A percentile compares a stretch with the other conserved stretches of the same genome.
Evolutionary conservation across 2,888 invertebrate genomes (phyloP).

Genomic region (Watsonalla binaria): DNA sequence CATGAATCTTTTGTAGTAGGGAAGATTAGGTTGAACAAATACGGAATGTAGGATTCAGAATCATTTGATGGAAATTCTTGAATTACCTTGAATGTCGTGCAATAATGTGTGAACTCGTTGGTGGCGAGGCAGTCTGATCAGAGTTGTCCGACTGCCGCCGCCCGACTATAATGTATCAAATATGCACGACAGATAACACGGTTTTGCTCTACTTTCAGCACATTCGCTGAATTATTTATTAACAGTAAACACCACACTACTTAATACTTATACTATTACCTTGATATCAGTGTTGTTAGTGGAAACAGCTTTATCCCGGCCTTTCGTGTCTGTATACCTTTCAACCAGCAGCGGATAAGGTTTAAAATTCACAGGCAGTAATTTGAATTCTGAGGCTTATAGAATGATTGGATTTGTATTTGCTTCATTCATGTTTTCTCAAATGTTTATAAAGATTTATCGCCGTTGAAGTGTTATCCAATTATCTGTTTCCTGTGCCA

Average conservation of each 20-base stretch:
- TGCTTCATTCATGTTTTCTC: neutral
- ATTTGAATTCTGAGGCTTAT: too few species aligned
- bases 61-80: too few species aligned
- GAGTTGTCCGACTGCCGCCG: neutral
- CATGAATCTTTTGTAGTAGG: too few species aligned
- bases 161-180: slow-evolving; percentile 1
- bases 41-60: too few species aligned
- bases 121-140: neutral
- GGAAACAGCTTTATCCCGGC: neutral
- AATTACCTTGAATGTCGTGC: neutral
- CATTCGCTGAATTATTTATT: neutral
- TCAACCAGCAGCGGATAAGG: too few species aligned
- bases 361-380: too few species aligned
- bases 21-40: too few species aligned
- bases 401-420: too few species aligned
- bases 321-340: too few species aligned
- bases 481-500: neutral
- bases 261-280: neutral
- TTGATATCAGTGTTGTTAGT: neutral
- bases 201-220: slow-evolving; percentile 1
- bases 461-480: neutral
- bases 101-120: neutral
- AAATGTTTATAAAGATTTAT: neutral
- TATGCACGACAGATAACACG: slow-evolving; percentile 2
- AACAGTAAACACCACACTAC: neutral